Evolutionary conservation across 1,140 invertebrate species (phyloP).

Genomic region (Brachystomella parvula): DNA sequence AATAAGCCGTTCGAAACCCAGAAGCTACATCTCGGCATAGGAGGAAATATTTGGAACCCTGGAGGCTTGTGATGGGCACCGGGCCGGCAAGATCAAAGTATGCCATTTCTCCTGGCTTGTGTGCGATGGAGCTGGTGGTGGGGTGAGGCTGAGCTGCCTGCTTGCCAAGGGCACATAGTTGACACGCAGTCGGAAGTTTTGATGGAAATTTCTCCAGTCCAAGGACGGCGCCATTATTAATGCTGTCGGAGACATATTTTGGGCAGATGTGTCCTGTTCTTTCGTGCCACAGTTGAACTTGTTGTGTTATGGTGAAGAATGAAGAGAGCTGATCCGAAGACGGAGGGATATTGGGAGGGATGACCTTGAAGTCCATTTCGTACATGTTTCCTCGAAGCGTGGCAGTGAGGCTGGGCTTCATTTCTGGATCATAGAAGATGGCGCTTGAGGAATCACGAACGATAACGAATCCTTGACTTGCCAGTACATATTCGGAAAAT

Average conservation of each 20-base stretch:
- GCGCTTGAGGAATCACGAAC: background rate
- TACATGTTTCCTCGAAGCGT: slow-evolving; percentile 4
- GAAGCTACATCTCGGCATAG: slow-evolving; percentile 44
- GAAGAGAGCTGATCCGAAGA: background rate
- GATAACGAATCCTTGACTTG: slow-evolving; percentile 14
- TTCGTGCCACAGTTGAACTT: slow-evolving; percentile 19
- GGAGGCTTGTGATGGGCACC: slow-evolving; percentile 42
- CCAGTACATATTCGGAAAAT: slow-evolving; percentile 16
- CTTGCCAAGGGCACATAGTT: slow-evolving; percentile 39
- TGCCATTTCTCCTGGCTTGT: slow-evolving; percentile 32
- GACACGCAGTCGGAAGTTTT: slow-evolving; percentile 25
- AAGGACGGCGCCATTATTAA: background rate
- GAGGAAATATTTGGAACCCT: slow-evolving; percentile 41
- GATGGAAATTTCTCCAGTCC: background rate
- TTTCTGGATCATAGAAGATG: background rate
- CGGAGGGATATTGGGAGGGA: no score
- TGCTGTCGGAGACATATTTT: slow-evolving; percentile 8
- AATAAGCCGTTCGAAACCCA: slow-evolving; percentile 41
- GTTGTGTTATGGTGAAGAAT: background rate
- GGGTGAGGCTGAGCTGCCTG: slow-evolving; percentile 31
- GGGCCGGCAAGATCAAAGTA: slow-evolving; percentile 45
- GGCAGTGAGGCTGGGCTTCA: background rate
- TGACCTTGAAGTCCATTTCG: slow-evolving; percentile 16
- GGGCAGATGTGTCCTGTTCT: slow-evolving; percentile 8
- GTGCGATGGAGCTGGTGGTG: slow-evolving; percentile 15